phyloP scores from a whole-genome alignment of 2,113 vertebrate genomes.

The Plecturocebus donacophilus region DNA sequence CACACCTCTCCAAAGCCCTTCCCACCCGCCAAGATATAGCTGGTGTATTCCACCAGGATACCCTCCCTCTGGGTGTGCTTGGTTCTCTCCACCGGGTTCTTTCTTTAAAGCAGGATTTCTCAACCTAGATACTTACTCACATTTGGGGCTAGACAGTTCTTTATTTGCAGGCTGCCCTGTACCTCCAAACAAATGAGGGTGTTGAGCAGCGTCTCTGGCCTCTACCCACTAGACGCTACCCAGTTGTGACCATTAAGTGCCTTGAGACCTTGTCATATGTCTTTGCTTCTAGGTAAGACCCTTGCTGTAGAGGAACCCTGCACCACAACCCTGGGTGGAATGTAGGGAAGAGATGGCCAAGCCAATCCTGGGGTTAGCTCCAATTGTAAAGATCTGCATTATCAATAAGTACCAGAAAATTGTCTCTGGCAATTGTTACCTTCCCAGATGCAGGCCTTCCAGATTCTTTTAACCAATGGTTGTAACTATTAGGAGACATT shows the following conservation, averaged over 20 bases:
- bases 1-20: no score
- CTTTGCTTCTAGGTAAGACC: neutral
- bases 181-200: neutral
- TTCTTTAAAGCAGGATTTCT: neutral
- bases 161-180: fast-evolving
- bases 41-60: neutral
- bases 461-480: neutral
- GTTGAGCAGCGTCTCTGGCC: no score
- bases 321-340: no score
- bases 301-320: neutral
- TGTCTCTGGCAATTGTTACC: neutral
- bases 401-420: fast-evolving
- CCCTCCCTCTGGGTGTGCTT: neutral
- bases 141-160: neutral
- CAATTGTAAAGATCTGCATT: neutral
- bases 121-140: neutral
- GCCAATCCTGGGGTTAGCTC: neutral
- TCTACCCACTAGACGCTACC: neutral
- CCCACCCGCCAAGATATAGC: neutral
- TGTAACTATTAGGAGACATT: neutral
- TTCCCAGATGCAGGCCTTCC: neutral
- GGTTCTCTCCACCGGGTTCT: neutral
- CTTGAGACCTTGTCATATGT: neutral
- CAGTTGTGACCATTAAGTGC: neutral
- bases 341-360: no score